Conservation (phyloP, 2,797 vertebrate species). For the Tamandua tetradactyla region DNA sequence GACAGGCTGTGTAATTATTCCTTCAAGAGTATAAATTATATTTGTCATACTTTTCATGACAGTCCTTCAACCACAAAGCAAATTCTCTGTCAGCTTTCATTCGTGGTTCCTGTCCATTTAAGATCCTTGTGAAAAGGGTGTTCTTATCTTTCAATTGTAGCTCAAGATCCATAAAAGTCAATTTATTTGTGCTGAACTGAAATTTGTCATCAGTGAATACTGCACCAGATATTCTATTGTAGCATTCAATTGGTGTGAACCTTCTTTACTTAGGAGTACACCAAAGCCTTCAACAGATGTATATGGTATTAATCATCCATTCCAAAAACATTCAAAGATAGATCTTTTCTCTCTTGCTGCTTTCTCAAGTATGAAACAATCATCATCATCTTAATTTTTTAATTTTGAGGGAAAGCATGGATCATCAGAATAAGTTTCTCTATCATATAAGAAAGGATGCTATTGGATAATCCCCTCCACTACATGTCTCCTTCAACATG, state of each 20-base stretch:
- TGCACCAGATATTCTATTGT: slow-evolving; percentile 93
- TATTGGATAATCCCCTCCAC: slow-evolving; percentile 95
- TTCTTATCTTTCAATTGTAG: slow-evolving; percentile 90
- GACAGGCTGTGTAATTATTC: slow-evolving; percentile 85
- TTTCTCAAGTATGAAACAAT: slow-evolving; percentile 84
- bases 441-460: slow-evolving; percentile 97
- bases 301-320: slow-evolving; percentile 96
- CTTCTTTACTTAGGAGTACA: slow-evolving; percentile 88
- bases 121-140: slow-evolving; percentile 90
- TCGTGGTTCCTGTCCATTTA: slow-evolving; percentile 92
- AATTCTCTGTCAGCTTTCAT: slow-evolving; percentile 92
- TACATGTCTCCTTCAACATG: slow-evolving; percentile 83
- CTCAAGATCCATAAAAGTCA: slow-evolving; percentile 95
- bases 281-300: slow-evolving; percentile 93
- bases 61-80: slow-evolving; percentile 90
- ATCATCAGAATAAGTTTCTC: slow-evolving; percentile 93
- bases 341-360: slow-evolving; percentile 89
- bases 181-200: slow-evolving; percentile 94
- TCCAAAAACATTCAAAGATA: slow-evolving; percentile 98
- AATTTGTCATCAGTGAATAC: slow-evolving; percentile 95
- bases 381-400: slow-evolving; percentile 87
- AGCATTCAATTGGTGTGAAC: slow-evolving; percentile 90
- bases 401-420: slow-evolving; percentile 84
- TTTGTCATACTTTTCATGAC: slow-evolving; percentile 93
- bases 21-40: slow-evolving; percentile 90